phyloP scores from a whole-genome alignment of 2,888 invertebrate species.

The Drosophila atroscutellata region DNA sequence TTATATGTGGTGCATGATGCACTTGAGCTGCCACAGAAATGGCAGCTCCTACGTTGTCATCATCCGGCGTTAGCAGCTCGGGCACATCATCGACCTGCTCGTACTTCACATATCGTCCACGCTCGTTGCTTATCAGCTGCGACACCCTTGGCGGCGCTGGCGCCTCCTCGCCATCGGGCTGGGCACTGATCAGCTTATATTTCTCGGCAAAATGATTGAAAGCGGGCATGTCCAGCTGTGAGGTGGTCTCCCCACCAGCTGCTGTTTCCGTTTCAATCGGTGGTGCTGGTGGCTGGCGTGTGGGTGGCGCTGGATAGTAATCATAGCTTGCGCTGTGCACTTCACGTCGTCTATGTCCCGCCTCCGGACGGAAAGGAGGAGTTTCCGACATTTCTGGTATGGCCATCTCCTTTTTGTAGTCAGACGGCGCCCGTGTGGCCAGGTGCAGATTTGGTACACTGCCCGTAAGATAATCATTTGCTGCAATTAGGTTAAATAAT shows the following conservation, averaged over 20 bases:
- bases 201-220: conserved; percentile 74
- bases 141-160: conserved; percentile 5
- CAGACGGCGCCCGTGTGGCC: conserved; percentile 17
- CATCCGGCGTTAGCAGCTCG: conserved; percentile 66
- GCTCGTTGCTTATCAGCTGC: conserved; percentile 36
- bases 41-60: conserved; percentile 50
- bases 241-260: conserved; percentile 1
- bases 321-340: conserved; percentile 59
- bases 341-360: conserved; percentile 42
- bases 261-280: conserved; percentile 26
- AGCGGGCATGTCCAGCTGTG: conserved; percentile 59
- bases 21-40: conserved; percentile 66
- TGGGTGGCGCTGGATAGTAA: conserved; percentile 50
- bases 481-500: conserved; percentile 24
- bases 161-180: conserved; percentile 21
- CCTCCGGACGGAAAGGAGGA: conserved; percentile 34
- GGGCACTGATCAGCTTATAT: conserved; percentile 53
- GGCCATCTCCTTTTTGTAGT: conserved; percentile 16
- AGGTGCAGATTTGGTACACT: conserved; percentile 65
- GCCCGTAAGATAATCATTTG: conserved; percentile 49
- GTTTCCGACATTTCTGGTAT: conserved; percentile 32
- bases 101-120: conserved; percentile 75
- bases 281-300: conserved; percentile 68
- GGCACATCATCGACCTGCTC: conserved; percentile 77
- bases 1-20: conserved; percentile 31